phyloP scores from a whole-genome alignment of 2,113 vertebrate genomes.

The Gopherus flavomarginatus region DNA sequence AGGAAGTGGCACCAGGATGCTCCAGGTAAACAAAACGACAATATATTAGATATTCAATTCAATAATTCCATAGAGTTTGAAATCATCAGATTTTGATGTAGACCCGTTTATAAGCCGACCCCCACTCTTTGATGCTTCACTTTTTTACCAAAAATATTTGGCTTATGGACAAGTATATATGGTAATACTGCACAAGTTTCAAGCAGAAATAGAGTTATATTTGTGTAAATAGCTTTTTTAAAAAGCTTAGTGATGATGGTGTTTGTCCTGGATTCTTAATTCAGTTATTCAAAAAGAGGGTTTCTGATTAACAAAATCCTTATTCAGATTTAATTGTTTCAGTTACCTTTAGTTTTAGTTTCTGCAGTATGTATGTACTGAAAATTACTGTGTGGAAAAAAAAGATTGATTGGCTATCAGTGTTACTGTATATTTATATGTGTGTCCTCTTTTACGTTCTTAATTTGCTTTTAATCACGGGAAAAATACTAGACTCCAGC shows the following conservation, averaged over 20 bases:
- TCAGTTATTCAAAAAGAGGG: neutral
- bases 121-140: no score
- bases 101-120: no score
- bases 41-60: no score
- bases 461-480: neutral
- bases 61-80: no score
- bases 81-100: no score
- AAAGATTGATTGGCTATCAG: neutral
- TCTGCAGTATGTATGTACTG: neutral
- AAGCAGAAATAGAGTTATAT: neutral
- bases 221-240: neutral
- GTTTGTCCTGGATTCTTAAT: neutral
- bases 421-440: neutral
- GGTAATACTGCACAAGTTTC: neutral
- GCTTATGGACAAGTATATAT: no score
- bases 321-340: neutral
- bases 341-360: neutral
- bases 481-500: neutral
- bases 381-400: neutral
- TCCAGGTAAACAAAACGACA: no score
- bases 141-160: no score
- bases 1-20: no score
- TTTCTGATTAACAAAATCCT: neutral
- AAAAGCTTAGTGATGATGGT: neutral
- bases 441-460: neutral